Evolutionary conservation across 30 jellyfish, hydroid and myxozoan genomes (phyloP).

Genomic region (Aurelia sp.): DNA sequence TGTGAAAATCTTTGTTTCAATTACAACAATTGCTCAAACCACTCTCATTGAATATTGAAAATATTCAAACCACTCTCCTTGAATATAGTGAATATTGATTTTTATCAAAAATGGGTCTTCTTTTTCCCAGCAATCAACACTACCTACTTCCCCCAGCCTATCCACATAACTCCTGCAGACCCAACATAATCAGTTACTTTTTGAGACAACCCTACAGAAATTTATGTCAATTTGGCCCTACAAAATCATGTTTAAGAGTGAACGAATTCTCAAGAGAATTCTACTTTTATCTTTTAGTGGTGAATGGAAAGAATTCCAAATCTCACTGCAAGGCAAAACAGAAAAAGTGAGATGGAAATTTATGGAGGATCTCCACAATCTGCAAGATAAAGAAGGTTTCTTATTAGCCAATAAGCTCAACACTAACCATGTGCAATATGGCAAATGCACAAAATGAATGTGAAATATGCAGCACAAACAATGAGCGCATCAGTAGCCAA

Average conservation of each 20-base stretch:
- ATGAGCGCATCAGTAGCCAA: constrained; percentile 42
- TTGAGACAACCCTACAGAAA: neutral
- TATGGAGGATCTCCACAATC: constrained; percentile 9
- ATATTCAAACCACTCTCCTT: too few relatives aligned
- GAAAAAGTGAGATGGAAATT: constrained; percentile 29
- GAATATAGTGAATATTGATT: too few relatives aligned
- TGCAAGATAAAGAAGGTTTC: constrained; percentile 56
- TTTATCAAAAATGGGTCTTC: too few relatives aligned
- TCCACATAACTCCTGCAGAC: too few relatives aligned
- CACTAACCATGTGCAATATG: constrained; percentile 30
- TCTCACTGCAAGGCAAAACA: neutral
- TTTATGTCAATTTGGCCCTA: neutral
- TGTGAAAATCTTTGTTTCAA: too few relatives aligned
- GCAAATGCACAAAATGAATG: constrained; percentile 63
- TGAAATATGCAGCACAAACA: constrained; percentile 41
- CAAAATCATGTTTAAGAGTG: neutral
- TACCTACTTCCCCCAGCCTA: too few relatives aligned
- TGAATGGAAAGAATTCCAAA: constrained; percentile 37
- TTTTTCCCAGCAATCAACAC: too few relatives aligned
- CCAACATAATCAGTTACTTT: neutral
- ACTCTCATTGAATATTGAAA: too few relatives aligned
- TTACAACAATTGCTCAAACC: too few relatives aligned
- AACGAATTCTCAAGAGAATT: neutral
- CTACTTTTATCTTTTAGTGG: neutral
- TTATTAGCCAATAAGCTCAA: constrained; percentile 39